These are phyloP conservation scores for Triplophysa tibetana DNA, from an alignment of 2,113 vertebrate species.

Conservation along the genomic window DNA sequence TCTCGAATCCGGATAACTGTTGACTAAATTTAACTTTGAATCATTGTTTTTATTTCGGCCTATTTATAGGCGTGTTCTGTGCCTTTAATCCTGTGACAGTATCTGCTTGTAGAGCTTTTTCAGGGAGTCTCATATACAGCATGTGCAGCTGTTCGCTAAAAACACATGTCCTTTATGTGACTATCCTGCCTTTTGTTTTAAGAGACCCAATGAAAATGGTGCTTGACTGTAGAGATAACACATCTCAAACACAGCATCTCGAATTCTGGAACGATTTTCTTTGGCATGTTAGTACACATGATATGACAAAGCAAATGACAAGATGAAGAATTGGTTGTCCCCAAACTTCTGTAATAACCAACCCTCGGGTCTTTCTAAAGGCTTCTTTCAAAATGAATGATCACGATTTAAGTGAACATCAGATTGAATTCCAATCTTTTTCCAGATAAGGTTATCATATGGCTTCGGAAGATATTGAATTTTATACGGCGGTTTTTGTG, in stretches of 20 bases:
- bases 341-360: too few relatives aligned
- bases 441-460: too few relatives aligned
- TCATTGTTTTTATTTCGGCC: conserved; percentile 39
- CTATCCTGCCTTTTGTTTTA: conserved; percentile 46
- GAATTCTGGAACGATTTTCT: background rate
- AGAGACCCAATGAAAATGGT: conserved; percentile 31
- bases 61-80: conserved; percentile 35
- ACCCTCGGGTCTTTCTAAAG: too few relatives aligned
- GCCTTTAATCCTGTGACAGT: conserved; percentile 36
- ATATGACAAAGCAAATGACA: too few relatives aligned
- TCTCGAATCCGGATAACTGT: conserved; percentile 42
- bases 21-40: conserved; percentile 45
- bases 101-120: conserved; percentile 35
- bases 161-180: conserved; percentile 32
- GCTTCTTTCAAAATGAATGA: too few relatives aligned
- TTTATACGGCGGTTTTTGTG: too few relatives aligned
- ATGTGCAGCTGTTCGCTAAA: conserved; percentile 43
- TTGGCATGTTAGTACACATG: too few relatives aligned
- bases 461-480: too few relatives aligned
- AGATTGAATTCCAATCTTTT: too few relatives aligned
- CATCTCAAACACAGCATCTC: background rate
- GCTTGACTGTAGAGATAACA: conserved; percentile 11
- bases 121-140: conserved; percentile 29
- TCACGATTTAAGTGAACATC: too few relatives aligned
- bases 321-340: too few relatives aligned